Conservation (phyloP, 2,888 invertebrate species). For the Xylota sylvarum region DNA sequence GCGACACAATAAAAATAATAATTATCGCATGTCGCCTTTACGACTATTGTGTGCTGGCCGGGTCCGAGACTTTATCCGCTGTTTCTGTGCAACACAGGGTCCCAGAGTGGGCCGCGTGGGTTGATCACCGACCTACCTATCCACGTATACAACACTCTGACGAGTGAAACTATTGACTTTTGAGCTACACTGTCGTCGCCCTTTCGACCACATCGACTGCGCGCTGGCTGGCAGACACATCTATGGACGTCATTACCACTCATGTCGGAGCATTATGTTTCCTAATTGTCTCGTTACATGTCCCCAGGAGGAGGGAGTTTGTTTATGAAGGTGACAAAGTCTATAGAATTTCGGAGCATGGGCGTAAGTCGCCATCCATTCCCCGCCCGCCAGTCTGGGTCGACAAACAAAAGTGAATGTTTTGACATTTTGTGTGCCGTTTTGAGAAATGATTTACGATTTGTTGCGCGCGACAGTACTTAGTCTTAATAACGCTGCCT, state of each 20-base stretch:
- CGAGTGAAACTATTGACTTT: conserved; percentile 63
- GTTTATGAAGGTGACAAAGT: conserved; percentile 71
- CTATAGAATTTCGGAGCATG: conserved; percentile 65
- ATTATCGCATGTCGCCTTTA: conserved; percentile 75
- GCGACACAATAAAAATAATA: conserved; percentile 76
- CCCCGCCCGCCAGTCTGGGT: conserved; percentile 1
- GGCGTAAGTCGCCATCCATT: conserved; percentile 58
- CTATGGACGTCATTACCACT: conserved; percentile 74
- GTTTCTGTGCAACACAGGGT: conserved; percentile 4
- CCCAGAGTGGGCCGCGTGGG: conserved; percentile 62
- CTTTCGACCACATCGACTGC: conserved; percentile 37
- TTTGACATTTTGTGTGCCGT: conserved; percentile 71
- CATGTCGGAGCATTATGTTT: conserved; percentile 74
- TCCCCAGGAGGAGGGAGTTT: conserved; percentile 55
- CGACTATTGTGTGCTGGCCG: conserved; percentile 64
- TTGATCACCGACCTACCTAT: conserved; percentile 54
- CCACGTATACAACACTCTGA: conserved; percentile 51
- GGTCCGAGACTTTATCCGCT: conserved; percentile 25
- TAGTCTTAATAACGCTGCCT: conserved; percentile 54
- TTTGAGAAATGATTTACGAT: conserved; percentile 70
- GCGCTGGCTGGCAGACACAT: conserved; percentile 20
- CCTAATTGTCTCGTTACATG: conserved; percentile 76
- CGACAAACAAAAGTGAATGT: conserved; percentile 67
- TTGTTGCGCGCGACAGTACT: conserved; percentile 37
- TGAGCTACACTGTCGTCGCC: conserved; percentile 56